A percentile compares a stretch with the other conserved stretches of the same genome.
These are phyloP conservation scores for Limnephilus marmoratus DNA, from an alignment of 2,888 invertebrate genomes.

Conservation along the genomic window DNA sequence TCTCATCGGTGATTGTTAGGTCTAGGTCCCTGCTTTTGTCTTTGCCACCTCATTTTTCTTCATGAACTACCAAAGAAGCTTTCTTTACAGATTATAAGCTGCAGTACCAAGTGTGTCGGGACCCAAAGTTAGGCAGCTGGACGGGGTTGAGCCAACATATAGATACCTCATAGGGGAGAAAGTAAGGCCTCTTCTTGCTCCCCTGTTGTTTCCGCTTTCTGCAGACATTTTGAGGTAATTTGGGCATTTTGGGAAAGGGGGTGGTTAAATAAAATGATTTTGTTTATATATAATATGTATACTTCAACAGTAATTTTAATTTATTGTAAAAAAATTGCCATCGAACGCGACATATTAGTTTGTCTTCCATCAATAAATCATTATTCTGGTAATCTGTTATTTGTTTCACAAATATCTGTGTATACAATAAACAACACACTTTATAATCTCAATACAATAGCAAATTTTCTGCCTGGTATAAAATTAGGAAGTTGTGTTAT, in stretches of 20 bases:
- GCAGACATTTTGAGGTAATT: neutral
- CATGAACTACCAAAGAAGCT: neutral
- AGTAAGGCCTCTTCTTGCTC: neutral
- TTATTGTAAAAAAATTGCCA: slow-evolving; percentile 67
- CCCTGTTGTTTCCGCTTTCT: neutral
- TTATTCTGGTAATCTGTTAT: slow-evolving; percentile 62
- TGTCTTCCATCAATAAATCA: slow-evolving; percentile 58
- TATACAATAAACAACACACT: slow-evolving; percentile 64
- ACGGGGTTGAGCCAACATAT: neutral
- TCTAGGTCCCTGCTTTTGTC: neutral
- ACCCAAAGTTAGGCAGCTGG: neutral
- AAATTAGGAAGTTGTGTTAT: slow-evolving; percentile 65
- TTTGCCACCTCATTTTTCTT: neutral
- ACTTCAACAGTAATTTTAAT: slow-evolving; percentile 66
- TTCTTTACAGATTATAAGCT: neutral
- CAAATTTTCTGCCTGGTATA: slow-evolving; percentile 58
- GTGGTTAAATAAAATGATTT: slow-evolving; percentile 42
- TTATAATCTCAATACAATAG: slow-evolving; percentile 66
- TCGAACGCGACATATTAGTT: slow-evolving; percentile 65
- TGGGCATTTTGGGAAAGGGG: neutral
- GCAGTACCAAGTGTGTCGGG: neutral
- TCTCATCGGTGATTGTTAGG: too few species aligned
- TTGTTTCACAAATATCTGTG: slow-evolving; percentile 62
- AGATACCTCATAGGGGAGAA: neutral
- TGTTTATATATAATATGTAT: slow-evolving; percentile 66